phyloP scores from a whole-genome alignment of 1,140 invertebrate genomes.

The Drosophila nigrodunni region DNA sequence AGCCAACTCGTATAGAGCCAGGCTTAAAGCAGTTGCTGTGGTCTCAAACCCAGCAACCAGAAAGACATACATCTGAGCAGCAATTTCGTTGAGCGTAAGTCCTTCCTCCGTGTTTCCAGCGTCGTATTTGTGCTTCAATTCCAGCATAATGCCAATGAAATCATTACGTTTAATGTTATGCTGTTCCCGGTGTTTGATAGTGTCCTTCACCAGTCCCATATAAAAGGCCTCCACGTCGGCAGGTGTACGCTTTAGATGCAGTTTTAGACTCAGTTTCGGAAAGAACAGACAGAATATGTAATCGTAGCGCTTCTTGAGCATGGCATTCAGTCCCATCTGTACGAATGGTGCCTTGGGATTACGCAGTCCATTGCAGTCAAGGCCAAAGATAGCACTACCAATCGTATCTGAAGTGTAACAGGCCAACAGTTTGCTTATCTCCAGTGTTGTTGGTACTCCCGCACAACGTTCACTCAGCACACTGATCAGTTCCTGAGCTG shows the following conservation, averaged over 20 bases:
- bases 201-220: slow-evolving; percentile 68
- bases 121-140: slow-evolving; percentile 74
- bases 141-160: slow-evolving; percentile 79
- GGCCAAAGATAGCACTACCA: slow-evolving; percentile 84
- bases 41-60: slow-evolving; percentile 86
- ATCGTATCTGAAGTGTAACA: slow-evolving; percentile 84
- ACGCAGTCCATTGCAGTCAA: slow-evolving; percentile 85
- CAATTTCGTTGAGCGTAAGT: slow-evolving; percentile 58
- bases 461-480: slow-evolving; percentile 59
- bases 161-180: slow-evolving; percentile 80
- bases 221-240: slow-evolving; percentile 79
- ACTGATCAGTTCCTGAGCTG: slow-evolving; percentile 64
- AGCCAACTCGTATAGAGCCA: slow-evolving; percentile 86
- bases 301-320: slow-evolving; percentile 42
- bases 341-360: slow-evolving; percentile 84
- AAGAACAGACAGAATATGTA: slow-evolving; percentile 49
- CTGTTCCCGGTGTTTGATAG: slow-evolving; percentile 75
- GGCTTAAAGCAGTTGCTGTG: slow-evolving; percentile 86
- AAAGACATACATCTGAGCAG: slow-evolving; percentile 65
- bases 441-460: slow-evolving; percentile 26
- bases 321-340: slow-evolving; percentile 57
- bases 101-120: slow-evolving; percentile 40
- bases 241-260: slow-evolving; percentile 42
- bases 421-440: slow-evolving; percentile 83
- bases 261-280: slow-evolving; percentile 37